A percentile compares a stretch with the other conserved stretches of the same genome.
Evolutionary conservation across 2,888 invertebrate species (phyloP).

Genomic region (Ectobius pallidus): DNA sequence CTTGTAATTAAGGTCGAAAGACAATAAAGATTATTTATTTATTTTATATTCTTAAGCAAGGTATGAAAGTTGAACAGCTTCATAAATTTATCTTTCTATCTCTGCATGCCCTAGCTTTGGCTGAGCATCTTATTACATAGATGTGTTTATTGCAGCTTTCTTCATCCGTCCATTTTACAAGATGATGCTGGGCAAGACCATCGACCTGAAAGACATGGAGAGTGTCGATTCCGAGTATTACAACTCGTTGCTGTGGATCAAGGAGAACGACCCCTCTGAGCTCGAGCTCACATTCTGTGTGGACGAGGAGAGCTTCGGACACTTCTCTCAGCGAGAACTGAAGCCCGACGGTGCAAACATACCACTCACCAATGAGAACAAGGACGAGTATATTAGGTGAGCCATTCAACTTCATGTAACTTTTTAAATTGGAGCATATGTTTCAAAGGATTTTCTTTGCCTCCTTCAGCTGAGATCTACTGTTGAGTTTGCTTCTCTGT

Average conservation of each 20-base stretch:
- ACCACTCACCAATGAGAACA: slow-evolving; percentile 90
- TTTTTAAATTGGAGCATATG: too few relatives aligned
- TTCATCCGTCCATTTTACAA: slow-evolving; percentile 99
- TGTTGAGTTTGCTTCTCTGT: too few relatives aligned
- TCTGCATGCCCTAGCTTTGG: too few relatives aligned
- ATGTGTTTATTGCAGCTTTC: slow-evolving; percentile 73
- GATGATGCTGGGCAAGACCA: slow-evolving; percentile 97
- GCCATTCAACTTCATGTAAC: too few relatives aligned
- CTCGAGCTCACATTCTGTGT: slow-evolving; percentile 94
- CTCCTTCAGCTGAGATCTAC: too few relatives aligned
- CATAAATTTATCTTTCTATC: too few relatives aligned
- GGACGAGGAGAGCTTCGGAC: slow-evolving; percentile 96
- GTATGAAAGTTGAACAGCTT: too few relatives aligned
- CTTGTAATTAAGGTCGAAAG: too few relatives aligned
- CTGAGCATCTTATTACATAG: neutral
- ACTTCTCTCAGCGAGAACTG: slow-evolving; percentile 89
- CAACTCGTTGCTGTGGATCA: slow-evolving; percentile 90
- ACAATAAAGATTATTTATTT: too few relatives aligned
- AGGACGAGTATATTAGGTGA: slow-evolving; percentile 95
- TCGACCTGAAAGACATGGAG: slow-evolving; percentile 97
- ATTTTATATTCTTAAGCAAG: too few relatives aligned
- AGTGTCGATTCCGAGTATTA: slow-evolving; percentile 98
- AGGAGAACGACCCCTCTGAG: slow-evolving; percentile 95
- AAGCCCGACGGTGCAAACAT: slow-evolving; percentile 91
- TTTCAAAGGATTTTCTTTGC: too few relatives aligned